Percentiles rank a stretch among this genome's conserved stretches.
These are phyloP conservation scores for Picathartes gymnocephalus DNA, from an alignment of 2,113 vertebrate species.

Conservation along the genomic window DNA sequence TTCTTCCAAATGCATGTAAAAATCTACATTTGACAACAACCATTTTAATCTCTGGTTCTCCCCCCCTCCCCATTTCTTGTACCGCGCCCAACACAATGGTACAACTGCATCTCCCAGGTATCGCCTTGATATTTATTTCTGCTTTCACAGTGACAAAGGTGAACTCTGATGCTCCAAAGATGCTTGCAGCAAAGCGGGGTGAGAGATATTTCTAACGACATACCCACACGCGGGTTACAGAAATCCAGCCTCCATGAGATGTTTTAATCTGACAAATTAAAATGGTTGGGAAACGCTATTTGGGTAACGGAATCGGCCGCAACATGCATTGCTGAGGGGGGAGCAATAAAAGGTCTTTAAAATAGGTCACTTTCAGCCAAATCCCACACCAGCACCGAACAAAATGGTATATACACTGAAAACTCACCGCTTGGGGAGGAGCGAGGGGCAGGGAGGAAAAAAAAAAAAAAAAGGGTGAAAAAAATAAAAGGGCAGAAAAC, in stretches of 20 bases:
- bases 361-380: conserved; percentile 57
- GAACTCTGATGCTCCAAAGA: conserved; percentile 35
- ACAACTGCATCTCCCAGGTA: conserved; percentile 21
- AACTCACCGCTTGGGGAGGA: conserved; percentile 39
- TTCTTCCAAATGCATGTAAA: not conserved
- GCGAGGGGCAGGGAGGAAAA: not conserved
- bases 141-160: conserved; percentile 29
- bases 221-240: not conserved
- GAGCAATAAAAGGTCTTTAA: conserved; percentile 46
- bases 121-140: not conserved
- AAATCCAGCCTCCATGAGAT: conserved; percentile 31
- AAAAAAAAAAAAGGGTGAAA: not conserved
- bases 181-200: conserved; percentile 15
- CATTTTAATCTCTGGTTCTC: conserved; percentile 14
- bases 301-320: conserved; percentile 35
- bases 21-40: conserved; percentile 32
- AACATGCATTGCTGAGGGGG: conserved; percentile 13
- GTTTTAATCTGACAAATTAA: conserved; percentile 47
- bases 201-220: conserved; percentile 4
- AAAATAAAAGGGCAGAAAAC: not conserved
- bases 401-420: conserved; percentile 60
- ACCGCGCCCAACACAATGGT: conserved; percentile 55
- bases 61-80: not conserved
- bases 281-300: conserved; percentile 55
- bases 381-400: conserved; percentile 20